Conservation (phyloP, 2,113 vertebrate species). For the Cichladusa arquata region DNA sequence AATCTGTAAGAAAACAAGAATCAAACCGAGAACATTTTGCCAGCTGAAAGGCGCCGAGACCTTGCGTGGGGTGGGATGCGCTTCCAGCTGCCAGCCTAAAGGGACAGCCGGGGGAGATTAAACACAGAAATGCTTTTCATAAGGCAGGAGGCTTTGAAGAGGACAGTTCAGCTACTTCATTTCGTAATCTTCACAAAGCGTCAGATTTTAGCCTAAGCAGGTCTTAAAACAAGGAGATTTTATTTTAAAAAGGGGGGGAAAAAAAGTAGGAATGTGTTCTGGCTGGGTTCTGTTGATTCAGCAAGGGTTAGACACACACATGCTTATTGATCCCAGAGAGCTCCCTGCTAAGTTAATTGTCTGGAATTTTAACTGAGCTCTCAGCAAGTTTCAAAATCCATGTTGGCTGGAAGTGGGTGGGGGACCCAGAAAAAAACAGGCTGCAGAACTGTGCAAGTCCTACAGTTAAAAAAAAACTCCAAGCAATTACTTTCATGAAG, state of each 20-base stretch:
- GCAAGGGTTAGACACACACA: slow-evolving; percentile 53
- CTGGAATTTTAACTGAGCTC: slow-evolving; percentile 67
- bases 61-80: background rate
- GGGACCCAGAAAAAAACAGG: slow-evolving; percentile 33
- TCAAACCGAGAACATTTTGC: background rate
- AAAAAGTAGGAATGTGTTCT: slow-evolving; percentile 39
- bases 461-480: background rate
- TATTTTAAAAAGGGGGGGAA: background rate
- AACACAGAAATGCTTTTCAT: slow-evolving; percentile 55
- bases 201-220: slow-evolving; percentile 55
- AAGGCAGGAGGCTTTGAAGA: background rate
- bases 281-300: slow-evolving; percentile 61
- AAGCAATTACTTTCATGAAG: background rate
- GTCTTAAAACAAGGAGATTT: slow-evolving; percentile 61
- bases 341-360: slow-evolving; percentile 64
- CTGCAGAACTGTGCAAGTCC: slow-evolving; percentile 6
- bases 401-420: slow-evolving; percentile 50
- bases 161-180: slow-evolving; percentile 24
- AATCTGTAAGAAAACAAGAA: background rate
- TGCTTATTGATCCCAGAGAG: slow-evolving; percentile 54
- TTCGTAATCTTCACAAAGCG: slow-evolving; percentile 46
- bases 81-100: slow-evolving; percentile 34
- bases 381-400: slow-evolving; percentile 66
- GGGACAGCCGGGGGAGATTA: background rate
- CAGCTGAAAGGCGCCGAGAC: background rate